phyloP scores from a whole-genome alignment of 2,113 vertebrate genomes.

The Garra rufa region DNA sequence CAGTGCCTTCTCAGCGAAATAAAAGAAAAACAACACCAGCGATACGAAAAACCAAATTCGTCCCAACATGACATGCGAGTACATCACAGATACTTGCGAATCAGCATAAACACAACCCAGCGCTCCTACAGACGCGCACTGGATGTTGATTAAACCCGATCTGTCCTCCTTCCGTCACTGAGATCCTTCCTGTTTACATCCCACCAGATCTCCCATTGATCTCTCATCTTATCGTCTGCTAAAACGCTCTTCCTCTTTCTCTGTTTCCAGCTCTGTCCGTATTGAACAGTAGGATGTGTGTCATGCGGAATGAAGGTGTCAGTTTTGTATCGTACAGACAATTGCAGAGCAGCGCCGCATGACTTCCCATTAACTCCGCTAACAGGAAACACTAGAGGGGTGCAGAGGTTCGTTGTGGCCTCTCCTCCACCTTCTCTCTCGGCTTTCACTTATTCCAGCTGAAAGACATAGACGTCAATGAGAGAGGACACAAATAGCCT shows the following conservation, averaged over 20 bases:
- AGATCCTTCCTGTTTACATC: constrained; percentile 45
- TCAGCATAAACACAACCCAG: constrained; percentile 41
- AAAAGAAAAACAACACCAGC: constrained; percentile 30
- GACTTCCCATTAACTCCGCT: constrained; percentile 51
- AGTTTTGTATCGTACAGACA: constrained; percentile 26
- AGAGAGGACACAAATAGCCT: constrained; percentile 64
- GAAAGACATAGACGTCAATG: constrained; percentile 42
- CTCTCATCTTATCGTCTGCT: constrained; percentile 69
- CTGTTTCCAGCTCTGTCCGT: constrained; percentile 41
- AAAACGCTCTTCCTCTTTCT: constrained; percentile 59
- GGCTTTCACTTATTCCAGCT: constrained; percentile 18
- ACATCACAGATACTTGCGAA: constrained; percentile 40
- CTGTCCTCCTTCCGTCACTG: constrained; percentile 39
- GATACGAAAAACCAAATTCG: constrained; percentile 31
- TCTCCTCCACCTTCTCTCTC: not conserved
- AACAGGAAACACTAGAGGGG: constrained; percentile 35
- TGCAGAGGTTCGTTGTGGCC: constrained; percentile 20
- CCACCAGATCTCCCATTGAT: constrained; percentile 67
- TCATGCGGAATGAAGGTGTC: constrained; percentile 1
- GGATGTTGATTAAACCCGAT: constrained; percentile 50
- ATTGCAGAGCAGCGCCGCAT: constrained; percentile 38
- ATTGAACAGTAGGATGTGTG: constrained; percentile 51
- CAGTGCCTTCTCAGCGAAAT: not conserved
- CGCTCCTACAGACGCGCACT: constrained; percentile 35
- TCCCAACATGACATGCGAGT: constrained; percentile 31